Conservation (phyloP, 2,797 vertebrate species). For the Trematomus bernacchii region DNA sequence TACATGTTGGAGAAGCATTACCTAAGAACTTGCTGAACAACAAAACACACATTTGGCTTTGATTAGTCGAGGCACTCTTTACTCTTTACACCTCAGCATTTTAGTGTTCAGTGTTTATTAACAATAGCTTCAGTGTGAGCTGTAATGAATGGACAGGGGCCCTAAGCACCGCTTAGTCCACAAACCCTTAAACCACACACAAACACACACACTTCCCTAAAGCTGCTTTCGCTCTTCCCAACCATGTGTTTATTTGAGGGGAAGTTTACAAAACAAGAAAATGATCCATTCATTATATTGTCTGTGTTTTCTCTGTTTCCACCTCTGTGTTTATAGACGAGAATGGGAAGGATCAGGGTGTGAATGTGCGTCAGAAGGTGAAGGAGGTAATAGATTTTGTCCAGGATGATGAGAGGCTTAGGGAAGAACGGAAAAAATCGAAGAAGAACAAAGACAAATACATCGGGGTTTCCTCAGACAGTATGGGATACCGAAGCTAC, state of each 20-base stretch:
- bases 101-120: conserved; percentile 31
- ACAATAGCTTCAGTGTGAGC: conserved; percentile 60
- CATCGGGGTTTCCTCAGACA: conserved; percentile 95
- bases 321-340: conserved; percentile 88
- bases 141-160: conserved; percentile 45
- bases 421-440: conserved; percentile 98
- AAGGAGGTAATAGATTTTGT: conserved; percentile 97
- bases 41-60: conserved; percentile 65
- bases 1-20: neutral
- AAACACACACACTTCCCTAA: conserved; percentile 18
- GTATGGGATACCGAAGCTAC: conserved; percentile 90
- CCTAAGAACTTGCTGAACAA: neutral
- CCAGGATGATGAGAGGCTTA: conserved; percentile 95
- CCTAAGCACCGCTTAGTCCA: conserved; percentile 61
- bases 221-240: conserved; percentile 56
- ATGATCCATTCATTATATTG: neutral
- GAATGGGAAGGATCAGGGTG: conserved; percentile 97
- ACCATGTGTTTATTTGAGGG: conserved; percentile 25
- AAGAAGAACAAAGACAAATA: conserved; percentile 99
- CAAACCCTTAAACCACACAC: conserved; percentile 40
- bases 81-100: conserved; percentile 27
- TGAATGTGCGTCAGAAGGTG: conserved; percentile 98
- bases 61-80: conserved; percentile 18
- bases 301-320: neutral
- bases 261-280: conserved; percentile 23